These are phyloP conservation scores for Caenorhabditis auriculariae DNA, from an alignment of 2,888 invertebrate species.

Conservation along the genomic window DNA sequence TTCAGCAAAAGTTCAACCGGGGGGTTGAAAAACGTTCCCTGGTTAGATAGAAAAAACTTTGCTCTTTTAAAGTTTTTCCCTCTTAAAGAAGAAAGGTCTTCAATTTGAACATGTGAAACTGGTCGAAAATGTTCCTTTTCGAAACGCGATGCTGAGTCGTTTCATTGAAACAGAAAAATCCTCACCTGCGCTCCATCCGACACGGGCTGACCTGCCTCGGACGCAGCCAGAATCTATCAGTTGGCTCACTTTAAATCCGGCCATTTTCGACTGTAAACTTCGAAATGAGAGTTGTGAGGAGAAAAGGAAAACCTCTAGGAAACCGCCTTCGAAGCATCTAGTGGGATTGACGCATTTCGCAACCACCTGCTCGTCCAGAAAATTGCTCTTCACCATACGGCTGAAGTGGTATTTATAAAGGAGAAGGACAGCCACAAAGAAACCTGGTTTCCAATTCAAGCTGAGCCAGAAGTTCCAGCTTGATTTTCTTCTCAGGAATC, in stretches of 20 bases:
- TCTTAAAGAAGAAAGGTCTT: too few species aligned
- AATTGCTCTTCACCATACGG: too few species aligned
- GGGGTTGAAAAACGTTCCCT: too few species aligned
- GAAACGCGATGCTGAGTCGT: too few species aligned
- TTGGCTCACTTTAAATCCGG: constrained; percentile 18
- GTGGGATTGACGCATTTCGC: constrained; percentile 12
- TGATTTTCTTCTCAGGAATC: constrained; percentile 43
- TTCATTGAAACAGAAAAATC: too few species aligned
- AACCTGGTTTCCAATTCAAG: constrained; percentile 22
- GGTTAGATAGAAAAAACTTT: too few species aligned
- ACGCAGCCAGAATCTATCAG: constrained; percentile 26
- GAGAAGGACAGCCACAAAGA: too few species aligned
- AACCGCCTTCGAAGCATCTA: constrained; percentile 25
- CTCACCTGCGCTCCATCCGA: constrained; percentile 37
- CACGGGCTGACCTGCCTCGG: constrained; percentile 17
- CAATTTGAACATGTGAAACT: too few species aligned
- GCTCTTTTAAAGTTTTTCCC: too few species aligned
- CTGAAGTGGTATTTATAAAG: too few species aligned
- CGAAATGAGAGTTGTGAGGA: neutral
- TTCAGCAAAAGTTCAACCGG: too few species aligned
- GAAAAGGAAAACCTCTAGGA: neutral
- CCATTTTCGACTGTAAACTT: neutral
- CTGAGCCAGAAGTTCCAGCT: constrained; percentile 26
- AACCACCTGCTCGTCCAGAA: constrained; percentile 20
- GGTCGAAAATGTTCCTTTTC: too few species aligned